Evolutionary conservation across 2,888 invertebrate genomes (phyloP).

Genomic region (Neoaliturus tenellus): DNA sequence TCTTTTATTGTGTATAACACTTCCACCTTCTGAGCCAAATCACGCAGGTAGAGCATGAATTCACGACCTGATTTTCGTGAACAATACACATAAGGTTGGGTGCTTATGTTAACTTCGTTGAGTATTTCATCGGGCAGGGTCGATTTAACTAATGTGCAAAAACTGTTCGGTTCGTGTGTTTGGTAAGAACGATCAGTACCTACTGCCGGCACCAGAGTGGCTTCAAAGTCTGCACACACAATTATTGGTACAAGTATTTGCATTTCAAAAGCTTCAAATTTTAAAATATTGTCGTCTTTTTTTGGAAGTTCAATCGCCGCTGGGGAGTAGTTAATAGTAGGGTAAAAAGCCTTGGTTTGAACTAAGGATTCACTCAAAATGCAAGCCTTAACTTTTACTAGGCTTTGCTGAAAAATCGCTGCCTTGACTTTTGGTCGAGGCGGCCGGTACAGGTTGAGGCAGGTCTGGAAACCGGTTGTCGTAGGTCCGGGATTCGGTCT

Average conservation of each 20-base stretch:
- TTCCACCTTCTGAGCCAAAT: neutral
- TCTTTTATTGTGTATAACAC: neutral
- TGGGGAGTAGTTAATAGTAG: neutral
- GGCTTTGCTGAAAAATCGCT: neutral
- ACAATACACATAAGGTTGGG: neutral
- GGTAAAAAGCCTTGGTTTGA: no score
- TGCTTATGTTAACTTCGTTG: neutral
- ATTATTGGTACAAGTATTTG: neutral
- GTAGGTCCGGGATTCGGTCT: no score
- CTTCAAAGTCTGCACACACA: neutral
- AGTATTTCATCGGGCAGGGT: neutral
- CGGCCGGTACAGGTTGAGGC: no score
- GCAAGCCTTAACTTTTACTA: neutral
- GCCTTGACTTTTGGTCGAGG: no score
- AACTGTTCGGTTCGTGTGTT: neutral
- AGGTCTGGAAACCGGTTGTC: no score
- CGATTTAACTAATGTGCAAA: neutral
- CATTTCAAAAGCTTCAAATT: neutral
- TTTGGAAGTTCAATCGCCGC: neutral
- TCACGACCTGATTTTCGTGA: neutral
- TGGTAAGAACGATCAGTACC: neutral
- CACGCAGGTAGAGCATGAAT: neutral
- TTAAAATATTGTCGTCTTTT: neutral
- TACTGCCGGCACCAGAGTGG: neutral
- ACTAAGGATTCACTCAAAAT: no score